Evolutionary conservation across 2,113 vertebrate species (phyloP).

Genomic region (Notarius quadriscutis): DNA sequence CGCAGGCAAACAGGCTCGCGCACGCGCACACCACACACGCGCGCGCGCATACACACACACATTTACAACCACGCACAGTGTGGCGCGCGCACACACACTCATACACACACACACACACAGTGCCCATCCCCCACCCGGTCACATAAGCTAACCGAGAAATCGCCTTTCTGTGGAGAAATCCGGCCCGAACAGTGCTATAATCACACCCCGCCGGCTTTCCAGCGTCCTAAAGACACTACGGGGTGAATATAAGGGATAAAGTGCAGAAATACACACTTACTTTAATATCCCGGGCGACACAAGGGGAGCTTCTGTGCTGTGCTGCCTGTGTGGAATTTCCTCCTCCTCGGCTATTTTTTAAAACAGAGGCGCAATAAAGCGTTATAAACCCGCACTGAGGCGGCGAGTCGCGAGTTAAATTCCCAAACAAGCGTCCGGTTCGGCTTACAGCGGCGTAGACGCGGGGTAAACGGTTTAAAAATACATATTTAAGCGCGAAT

Average conservation of each 20-base stretch:
- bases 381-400: constrained; percentile 67
- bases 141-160: constrained; percentile 66
- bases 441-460: constrained; percentile 56
- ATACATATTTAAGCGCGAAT: constrained; percentile 74
- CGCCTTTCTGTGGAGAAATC: constrained; percentile 27
- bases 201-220: constrained; percentile 11
- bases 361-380: constrained; percentile 64
- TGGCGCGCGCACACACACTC: constrained; percentile 49
- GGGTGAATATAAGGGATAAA: constrained; percentile 33
- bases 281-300: constrained; percentile 70
- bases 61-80: constrained; percentile 50
- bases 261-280: constrained; percentile 68
- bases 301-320: constrained; percentile 71
- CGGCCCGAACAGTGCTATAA: constrained; percentile 52
- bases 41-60: constrained; percentile 60
- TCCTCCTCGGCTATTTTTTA: constrained; percentile 67
- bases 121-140: constrained; percentile 73
- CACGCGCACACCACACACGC: constrained; percentile 55
- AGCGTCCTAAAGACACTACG: not conserved
- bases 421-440: constrained; percentile 68
- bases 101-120: constrained; percentile 50
- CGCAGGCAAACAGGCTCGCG: constrained; percentile 55
- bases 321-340: constrained; percentile 79
- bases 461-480: constrained; percentile 64
- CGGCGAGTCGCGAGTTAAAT: constrained; percentile 59